phyloP scores from a whole-genome alignment of 2,797 vertebrate genomes.

The Chrosomus eos region DNA sequence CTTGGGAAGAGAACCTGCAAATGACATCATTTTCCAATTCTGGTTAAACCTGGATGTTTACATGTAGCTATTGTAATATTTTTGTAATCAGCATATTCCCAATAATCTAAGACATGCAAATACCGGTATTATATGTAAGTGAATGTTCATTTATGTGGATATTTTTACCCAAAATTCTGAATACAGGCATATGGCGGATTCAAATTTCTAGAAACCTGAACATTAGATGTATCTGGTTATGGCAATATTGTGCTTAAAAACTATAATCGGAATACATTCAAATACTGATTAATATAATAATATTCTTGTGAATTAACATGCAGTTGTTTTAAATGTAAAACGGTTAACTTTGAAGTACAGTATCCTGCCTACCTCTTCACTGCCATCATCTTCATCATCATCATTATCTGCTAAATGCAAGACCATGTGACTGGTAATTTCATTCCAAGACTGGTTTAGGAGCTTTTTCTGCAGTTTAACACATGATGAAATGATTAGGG shows the following conservation, averaged over 20 bases:
- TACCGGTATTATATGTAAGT: too few species aligned
- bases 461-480: constrained; percentile 33
- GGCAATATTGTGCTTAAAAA: not conserved
- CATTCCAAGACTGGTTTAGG: constrained; percentile 22
- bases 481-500: not conserved
- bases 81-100: not conserved
- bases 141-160: not conserved
- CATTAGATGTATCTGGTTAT: not conserved
- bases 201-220: not conserved
- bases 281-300: not conserved
- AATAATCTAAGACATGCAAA: not conserved
- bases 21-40: not conserved
- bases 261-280: not conserved
- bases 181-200: not conserved
- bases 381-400: constrained; percentile 62
- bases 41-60: not conserved
- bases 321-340: not conserved
- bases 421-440: constrained; percentile 66
- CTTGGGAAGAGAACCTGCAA: constrained; percentile 72
- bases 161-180: not conserved
- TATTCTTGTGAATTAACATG: not conserved
- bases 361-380: constrained; percentile 44
- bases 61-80: not conserved
- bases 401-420: constrained; percentile 70
- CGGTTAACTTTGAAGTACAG: constrained; percentile 25